Evolutionary conservation across 53 echinoderm and acorn worm species (phyloP).

Genomic region (Crossaster papposus): DNA sequence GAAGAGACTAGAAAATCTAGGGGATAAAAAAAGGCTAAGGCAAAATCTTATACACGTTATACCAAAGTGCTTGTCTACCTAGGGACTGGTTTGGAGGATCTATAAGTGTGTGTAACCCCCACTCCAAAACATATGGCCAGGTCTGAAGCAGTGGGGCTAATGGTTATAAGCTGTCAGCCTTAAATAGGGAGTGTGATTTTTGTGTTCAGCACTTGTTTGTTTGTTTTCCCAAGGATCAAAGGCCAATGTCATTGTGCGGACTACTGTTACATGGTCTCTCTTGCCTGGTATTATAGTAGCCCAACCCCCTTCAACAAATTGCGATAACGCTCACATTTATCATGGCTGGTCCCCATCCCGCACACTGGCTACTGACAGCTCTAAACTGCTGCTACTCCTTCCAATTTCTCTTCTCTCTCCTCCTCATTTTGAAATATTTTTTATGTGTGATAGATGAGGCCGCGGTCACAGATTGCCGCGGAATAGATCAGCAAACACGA

Average conservation of each 20-base stretch:
- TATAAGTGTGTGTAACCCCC: slow-evolving; percentile 32
- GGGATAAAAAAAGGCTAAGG: background rate
- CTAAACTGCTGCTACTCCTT: slow-evolving; percentile 31
- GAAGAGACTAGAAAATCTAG: background rate
- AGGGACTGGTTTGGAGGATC: slow-evolving; percentile 5
- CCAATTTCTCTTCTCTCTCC: background rate
- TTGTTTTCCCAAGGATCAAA: slow-evolving; percentile 52
- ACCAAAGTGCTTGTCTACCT: slow-evolving; percentile 23
- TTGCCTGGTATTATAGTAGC: slow-evolving; percentile 44
- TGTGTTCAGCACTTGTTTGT: slow-evolving; percentile 46
- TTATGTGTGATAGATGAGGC: slow-evolving; percentile 32
- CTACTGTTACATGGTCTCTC: slow-evolving; percentile 11
- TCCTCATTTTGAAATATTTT: background rate
- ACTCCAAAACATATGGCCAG: slow-evolving; percentile 47
- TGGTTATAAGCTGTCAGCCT: slow-evolving; percentile 22
- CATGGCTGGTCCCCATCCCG: slow-evolving; percentile 30
- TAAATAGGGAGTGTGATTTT: background rate
- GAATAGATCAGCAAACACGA: slow-evolving; percentile 34
- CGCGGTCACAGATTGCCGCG: slow-evolving; percentile 47
- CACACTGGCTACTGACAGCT: slow-evolving; percentile 41
- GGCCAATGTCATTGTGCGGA: slow-evolving; percentile 50
- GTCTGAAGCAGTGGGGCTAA: slow-evolving; percentile 28
- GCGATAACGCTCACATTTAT: slow-evolving; percentile 54
- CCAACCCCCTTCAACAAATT: slow-evolving; percentile 47
- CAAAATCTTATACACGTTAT: slow-evolving; percentile 43